phyloP scores from a whole-genome alignment of 1,140 invertebrate species.

The Kradibia gibbosae region DNA sequence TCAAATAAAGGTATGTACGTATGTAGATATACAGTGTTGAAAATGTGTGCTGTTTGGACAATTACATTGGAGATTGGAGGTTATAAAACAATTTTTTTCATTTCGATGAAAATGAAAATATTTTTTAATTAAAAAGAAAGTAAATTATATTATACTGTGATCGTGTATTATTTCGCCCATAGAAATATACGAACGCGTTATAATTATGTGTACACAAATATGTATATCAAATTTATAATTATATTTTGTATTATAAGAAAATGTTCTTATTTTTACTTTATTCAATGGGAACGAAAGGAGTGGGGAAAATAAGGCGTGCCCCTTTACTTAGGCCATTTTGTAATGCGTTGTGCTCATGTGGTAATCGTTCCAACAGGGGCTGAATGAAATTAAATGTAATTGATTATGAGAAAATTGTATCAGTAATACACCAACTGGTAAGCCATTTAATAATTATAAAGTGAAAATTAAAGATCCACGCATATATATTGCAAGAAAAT shows the following conservation, averaged over 20 bases:
- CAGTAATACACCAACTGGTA: neutral
- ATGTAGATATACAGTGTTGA: neutral
- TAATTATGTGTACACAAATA: too few species aligned
- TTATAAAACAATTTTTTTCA: neutral
- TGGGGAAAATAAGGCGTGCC: slow-evolving; percentile 51
- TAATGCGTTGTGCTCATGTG: slow-evolving; percentile 51
- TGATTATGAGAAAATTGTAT: neutral
- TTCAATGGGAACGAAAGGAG: neutral
- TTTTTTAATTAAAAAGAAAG: neutral
- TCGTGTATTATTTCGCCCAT: too few species aligned
- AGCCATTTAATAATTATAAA: neutral
- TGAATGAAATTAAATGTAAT: neutral
- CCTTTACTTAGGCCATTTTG: slow-evolving; percentile 65
- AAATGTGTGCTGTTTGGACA: neutral
- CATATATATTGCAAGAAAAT: neutral
- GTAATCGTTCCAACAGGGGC: slow-evolving; percentile 59
- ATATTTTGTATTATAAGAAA: too few species aligned
- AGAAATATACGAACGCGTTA: too few species aligned
- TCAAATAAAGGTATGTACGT: neutral
- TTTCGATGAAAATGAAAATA: neutral
- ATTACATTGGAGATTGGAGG: neutral
- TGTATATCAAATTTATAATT: too few species aligned
- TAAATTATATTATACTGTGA: neutral
- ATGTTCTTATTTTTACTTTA: neutral
- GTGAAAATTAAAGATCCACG: too few species aligned